Evolutionary conservation across 2,797 vertebrate species (phyloP), one percentile per base, ranked within the genome.

Genomic region (Neosalanx taihuensis): DNA sequence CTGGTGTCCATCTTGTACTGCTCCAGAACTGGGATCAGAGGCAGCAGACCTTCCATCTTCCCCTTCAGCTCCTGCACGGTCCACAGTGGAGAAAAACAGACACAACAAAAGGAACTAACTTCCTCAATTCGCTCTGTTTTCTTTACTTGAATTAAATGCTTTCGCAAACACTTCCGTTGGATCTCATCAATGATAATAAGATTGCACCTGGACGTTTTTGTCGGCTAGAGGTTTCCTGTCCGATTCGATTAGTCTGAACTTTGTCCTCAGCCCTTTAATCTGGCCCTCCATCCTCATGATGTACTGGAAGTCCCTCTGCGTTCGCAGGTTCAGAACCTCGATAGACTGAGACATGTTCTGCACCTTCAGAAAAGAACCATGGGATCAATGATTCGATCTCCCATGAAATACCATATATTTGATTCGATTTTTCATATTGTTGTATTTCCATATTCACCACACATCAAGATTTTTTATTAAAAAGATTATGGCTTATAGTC

Each of bases 261-360:
- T 98, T 77, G 94, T 95, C 83, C 96, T 93, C 78, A 99, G 90
- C 29, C 95, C 96, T 90, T 98, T 99, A 94, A 99, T 97, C 86
- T 99, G 98, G n/a, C 92, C 97, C 91, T 99, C 97, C 97, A 98
- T 99, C 88, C 97, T 98, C 91, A 98, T 94, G 87, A 99, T 97
- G 9, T 99, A 99, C 88, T 99, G 98, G 86, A 99, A 99, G 91
- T 99, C 98, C 84, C 98, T 95, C 92, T 99, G 96, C n/a, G 98
- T 99, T 75, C 98, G 93, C 77, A 99, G 91, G 84, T 99, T 99
- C 89, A 99, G 90, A 78, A 99, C 96, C 91, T 99, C 96, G 79
- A 99, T 99, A 74, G 97, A 99, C 53, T 99, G 98, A 33, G 97
- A 98, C 97, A 99, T 98, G 86, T 99, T 99, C 92, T 99, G 98